A percentile compares a stretch with the other conserved stretches of the same genome.
Conservation (phyloP, 2,888 invertebrate genomes). For the Aquatica leii region DNA sequence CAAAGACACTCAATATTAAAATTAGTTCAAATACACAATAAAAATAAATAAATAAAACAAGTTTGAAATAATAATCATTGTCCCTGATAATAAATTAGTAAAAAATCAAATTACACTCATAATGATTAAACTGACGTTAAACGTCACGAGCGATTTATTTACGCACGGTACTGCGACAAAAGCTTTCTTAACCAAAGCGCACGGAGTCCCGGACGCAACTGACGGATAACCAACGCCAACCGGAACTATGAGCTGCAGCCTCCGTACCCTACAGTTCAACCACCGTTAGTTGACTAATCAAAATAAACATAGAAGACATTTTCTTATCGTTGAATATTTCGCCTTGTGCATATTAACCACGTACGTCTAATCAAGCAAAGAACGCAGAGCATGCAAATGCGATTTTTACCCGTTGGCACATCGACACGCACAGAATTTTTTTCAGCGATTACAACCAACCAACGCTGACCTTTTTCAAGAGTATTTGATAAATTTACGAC, state of each 20-base stretch:
- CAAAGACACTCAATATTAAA: too few relatives aligned
- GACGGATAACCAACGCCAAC: slow-evolving; percentile 42
- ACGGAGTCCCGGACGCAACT: slow-evolving; percentile 59
- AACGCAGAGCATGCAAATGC: neutral
- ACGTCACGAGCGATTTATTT: slow-evolving; percentile 19
- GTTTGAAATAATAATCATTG: too few relatives aligned
- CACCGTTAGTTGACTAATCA: slow-evolving; percentile 29
- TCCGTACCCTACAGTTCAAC: slow-evolving; percentile 36
- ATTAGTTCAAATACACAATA: too few relatives aligned
- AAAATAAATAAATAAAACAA: too few relatives aligned
- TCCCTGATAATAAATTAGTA: too few relatives aligned
- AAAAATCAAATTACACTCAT: too few relatives aligned
- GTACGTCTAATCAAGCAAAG: neutral
- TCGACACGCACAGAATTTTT: too few relatives aligned
- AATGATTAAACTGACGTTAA: slow-evolving; percentile 5
- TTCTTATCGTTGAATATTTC: neutral
- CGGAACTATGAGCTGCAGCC: slow-evolving; percentile 40
- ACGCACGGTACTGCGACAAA: slow-evolving; percentile 17
- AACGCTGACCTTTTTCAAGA: too few relatives aligned
- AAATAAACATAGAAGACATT: slow-evolving; percentile 17
- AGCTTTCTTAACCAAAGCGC: slow-evolving; percentile 44
- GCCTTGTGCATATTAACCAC: slow-evolving; percentile 2
- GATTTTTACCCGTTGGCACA: too few relatives aligned
- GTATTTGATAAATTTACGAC: too few relatives aligned
- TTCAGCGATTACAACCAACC: too few relatives aligned